Conservation (phyloP, 2,888 invertebrate genomes). For the Macrophya alboannulata region DNA sequence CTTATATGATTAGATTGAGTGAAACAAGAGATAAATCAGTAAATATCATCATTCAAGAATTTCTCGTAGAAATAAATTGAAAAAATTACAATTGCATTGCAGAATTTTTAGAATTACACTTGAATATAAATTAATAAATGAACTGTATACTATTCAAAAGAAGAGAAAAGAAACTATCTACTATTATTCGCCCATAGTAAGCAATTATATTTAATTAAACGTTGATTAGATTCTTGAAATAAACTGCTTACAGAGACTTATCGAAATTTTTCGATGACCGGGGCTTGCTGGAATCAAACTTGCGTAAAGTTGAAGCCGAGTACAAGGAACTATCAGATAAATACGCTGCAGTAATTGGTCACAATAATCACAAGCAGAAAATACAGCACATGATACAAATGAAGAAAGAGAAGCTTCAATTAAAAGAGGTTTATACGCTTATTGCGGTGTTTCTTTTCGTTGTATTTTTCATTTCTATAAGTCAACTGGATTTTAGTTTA, state of each 20-base stretch:
- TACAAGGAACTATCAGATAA: constrained; percentile 82
- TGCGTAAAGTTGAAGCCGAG: constrained; percentile 79
- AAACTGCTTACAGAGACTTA: constrained; percentile 66
- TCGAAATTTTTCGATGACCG: constrained; percentile 67
- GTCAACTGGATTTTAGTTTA: constrained; percentile 49
- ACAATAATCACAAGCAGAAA: constrained; percentile 86
- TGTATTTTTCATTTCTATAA: constrained; percentile 67
- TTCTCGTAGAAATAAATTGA: too few relatives aligned
- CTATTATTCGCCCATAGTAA: background rate
- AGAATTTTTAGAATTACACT: too few relatives aligned
- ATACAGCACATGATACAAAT: constrained; percentile 82
- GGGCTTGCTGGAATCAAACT: constrained; percentile 79
- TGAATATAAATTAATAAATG: background rate
- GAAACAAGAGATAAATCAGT: background rate
- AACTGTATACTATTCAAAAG: too few relatives aligned
- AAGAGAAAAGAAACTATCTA: background rate
- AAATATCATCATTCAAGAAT: background rate
- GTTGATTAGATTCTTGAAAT: background rate
- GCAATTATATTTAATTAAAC: background rate
- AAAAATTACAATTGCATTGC: too few relatives aligned
- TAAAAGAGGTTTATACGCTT: constrained; percentile 79
- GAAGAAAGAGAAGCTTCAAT: constrained; percentile 79
- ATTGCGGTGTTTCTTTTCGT: constrained; percentile 63
- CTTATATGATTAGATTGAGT: background rate
- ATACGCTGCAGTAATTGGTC: constrained; percentile 84